These are phyloP conservation scores for Glareola pratincola DNA, from an alignment of 2,113 vertebrate species.

Conservation along the genomic window DNA sequence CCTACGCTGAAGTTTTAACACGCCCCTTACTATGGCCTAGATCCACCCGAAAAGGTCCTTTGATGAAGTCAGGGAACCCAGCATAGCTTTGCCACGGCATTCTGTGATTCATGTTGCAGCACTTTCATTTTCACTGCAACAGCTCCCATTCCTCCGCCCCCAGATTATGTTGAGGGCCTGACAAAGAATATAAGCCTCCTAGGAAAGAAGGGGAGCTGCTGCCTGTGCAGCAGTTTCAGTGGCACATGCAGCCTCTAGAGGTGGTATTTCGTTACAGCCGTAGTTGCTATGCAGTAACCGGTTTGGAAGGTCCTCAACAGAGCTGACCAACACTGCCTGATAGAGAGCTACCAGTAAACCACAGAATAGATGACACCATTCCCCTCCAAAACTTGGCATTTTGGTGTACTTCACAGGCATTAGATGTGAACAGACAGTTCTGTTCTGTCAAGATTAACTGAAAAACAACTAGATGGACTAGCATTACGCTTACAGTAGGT, in stretches of 20 bases:
- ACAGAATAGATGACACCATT: rapidly evolving
- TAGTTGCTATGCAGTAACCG: background rate
- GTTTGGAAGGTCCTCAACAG: background rate
- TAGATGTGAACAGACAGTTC: background rate
- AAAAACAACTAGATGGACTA: background rate
- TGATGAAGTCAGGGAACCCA: background rate
- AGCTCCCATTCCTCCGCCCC: background rate
- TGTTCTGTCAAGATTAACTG: background rate
- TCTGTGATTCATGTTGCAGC: background rate
- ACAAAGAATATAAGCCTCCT: background rate
- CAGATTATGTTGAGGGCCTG: background rate
- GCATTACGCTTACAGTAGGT: rapidly evolving
- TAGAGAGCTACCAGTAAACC: background rate
- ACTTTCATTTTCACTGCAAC: background rate
- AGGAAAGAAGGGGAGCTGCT: background rate
- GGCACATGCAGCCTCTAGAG: constrained; percentile 15
- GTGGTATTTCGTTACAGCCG: background rate
- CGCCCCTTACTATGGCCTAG: rapidly evolving
- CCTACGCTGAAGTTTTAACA: rapidly evolving
- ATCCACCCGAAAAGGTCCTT: background rate
- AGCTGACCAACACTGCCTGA: background rate
- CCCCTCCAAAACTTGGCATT: background rate
- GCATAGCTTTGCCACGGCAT: rapidly evolving
- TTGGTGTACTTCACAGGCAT: background rate
- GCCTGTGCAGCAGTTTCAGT: background rate